Percentiles rank a stretch among this genome's conserved stretches.
These are phyloP conservation scores for Diacarnus erythraeanus DNA, from an alignment of 37 sponge, comb jelly and placozoan species.

Conservation along the genomic window DNA sequence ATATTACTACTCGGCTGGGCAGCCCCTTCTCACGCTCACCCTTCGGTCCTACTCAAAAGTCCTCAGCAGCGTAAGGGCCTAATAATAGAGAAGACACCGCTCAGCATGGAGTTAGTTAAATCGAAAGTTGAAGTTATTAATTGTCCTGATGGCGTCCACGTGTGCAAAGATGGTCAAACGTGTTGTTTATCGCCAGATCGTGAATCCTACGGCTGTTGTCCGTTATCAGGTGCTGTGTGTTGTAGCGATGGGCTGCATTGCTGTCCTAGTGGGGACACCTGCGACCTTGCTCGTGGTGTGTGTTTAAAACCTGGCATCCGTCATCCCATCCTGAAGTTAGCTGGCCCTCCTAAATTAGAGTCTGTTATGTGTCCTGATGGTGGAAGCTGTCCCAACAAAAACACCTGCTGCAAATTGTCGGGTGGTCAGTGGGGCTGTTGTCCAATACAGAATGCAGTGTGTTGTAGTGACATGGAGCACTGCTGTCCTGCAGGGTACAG, in stretches of 20 bases:
- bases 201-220: slow-evolving; percentile 73
- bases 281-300: neutral
- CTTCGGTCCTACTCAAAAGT: too few species aligned
- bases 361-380: neutral
- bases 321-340: too few species aligned
- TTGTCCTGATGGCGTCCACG: slow-evolving; percentile 58
- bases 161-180: slow-evolving; percentile 72
- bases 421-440: neutral
- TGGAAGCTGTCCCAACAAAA: neutral
- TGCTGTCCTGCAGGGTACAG: too few species aligned
- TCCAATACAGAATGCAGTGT: too few species aligned
- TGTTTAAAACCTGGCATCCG: neutral
- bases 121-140: neutral
- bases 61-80: too few species aligned
- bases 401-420: neutral
- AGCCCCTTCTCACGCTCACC: too few species aligned
- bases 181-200: slow-evolving; percentile 46
- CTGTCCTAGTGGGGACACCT: slow-evolving; percentile 66
- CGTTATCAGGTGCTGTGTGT: slow-evolving; percentile 69
- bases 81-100: too few species aligned
- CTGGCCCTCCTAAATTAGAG: too few species aligned
- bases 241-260: slow-evolving; percentile 72
- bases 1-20: too few species aligned
- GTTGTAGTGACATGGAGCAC: too few species aligned
- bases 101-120: too few species aligned